phyloP scores from a whole-genome alignment of 1,140 invertebrate genomes.

The Drosophila kanapiae region DNA sequence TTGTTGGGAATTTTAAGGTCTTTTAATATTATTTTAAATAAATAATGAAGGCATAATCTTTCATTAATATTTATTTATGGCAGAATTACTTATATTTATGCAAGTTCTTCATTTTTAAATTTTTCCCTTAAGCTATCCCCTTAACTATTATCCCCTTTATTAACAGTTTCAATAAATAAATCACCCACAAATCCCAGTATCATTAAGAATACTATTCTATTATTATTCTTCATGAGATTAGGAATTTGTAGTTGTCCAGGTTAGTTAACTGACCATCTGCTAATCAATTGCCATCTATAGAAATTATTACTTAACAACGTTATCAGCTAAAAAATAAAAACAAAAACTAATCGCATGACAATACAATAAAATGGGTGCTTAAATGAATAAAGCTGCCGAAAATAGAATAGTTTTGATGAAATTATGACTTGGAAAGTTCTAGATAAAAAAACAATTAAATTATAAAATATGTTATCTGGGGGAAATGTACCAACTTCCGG shows the following conservation, averaged over 20 bases:
- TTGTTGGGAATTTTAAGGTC: too few relatives aligned
- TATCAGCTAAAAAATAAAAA: constrained; percentile 12
- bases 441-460: constrained; percentile 1
- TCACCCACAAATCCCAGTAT: neutral
- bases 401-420: constrained; percentile 1
- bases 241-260: constrained; percentile 18
- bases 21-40: too few relatives aligned
- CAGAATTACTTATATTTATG: too few relatives aligned
- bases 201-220: neutral
- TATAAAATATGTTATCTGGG: neutral
- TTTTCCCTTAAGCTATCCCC: too few relatives aligned
- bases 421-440: neutral
- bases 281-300: constrained; percentile 15
- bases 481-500: constrained; percentile 18
- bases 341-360: constrained; percentile 9
- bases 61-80: too few relatives aligned
- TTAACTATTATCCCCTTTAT: too few relatives aligned
- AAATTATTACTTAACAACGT: constrained; percentile 27
- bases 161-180: neutral
- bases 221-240: neutral
- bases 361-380: neutral
- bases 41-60: too few relatives aligned
- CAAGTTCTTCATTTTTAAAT: too few relatives aligned
- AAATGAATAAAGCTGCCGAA: constrained; percentile 1
- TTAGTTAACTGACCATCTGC: constrained; percentile 17